Conservation (phyloP, 30 jellyfish, hydroid and myxozoan genomes). For the Phacellophora camtschatica region DNA sequence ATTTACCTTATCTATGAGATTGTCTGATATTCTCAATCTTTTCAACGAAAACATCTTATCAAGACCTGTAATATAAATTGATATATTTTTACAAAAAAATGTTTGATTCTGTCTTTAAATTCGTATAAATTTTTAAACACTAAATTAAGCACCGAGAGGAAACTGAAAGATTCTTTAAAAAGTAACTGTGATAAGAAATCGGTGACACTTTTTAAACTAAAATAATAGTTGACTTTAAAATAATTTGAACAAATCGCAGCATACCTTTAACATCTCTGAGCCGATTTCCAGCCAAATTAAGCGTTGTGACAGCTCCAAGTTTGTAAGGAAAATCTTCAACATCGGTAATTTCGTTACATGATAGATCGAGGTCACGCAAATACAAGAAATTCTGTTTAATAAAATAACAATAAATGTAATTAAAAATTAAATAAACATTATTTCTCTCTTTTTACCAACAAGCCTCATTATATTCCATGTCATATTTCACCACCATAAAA, state of each 20-base stretch:
- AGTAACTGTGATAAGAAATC: no score
- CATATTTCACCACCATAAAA: no score
- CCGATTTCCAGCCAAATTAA: conserved; percentile 84
- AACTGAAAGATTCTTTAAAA: no score
- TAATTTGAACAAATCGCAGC: neutral
- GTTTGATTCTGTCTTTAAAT: no score
- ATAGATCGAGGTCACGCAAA: conserved; percentile 75
- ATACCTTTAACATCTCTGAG: conserved; percentile 70
- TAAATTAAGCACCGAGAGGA: no score
- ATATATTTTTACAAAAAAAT: neutral
- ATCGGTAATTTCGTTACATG: conserved; percentile 73
- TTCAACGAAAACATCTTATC: conserved; percentile 80
- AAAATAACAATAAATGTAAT: neutral
- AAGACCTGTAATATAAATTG: conserved; percentile 39
- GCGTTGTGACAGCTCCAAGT: conserved; percentile 51
- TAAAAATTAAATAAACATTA: no score
- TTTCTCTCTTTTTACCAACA: no score
- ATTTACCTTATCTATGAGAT: conserved; percentile 62
- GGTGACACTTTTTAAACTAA: no score
- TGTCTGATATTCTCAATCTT: conserved; percentile 60
- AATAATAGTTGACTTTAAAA: no score
- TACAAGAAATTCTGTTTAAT: conserved; percentile 52
- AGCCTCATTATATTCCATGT: no score
- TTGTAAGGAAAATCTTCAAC: conserved; percentile 75
- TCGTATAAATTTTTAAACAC: no score